These are phyloP conservation scores for Mythimna impura DNA, from an alignment of 2,888 invertebrate species.

Conservation along the genomic window DNA sequence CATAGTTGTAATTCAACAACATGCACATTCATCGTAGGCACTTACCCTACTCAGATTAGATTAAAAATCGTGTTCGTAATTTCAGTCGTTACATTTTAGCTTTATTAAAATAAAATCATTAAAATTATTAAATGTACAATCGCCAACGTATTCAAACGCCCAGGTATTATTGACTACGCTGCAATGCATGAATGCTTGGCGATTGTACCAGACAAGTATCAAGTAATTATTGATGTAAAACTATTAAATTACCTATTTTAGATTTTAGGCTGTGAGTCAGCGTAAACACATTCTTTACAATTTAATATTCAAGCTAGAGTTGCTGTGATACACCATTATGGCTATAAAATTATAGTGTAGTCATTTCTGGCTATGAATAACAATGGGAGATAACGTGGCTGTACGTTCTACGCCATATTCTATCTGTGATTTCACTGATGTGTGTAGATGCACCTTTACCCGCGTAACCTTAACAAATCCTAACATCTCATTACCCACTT, in stretches of 20 bases:
- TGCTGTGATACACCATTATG: constrained; percentile 90
- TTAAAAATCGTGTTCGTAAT: constrained; percentile 83
- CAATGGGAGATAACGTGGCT: constrained; percentile 66
- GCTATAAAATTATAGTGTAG: constrained; percentile 85
- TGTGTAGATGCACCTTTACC: constrained; percentile 78
- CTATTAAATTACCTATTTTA: constrained; percentile 82
- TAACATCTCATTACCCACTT: constrained; percentile 58
- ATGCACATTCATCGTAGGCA: constrained; percentile 76
- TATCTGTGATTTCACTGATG: constrained; percentile 85
- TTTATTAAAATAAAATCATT: constrained; percentile 70
- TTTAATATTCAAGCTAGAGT: constrained; percentile 89
- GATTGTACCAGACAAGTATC: constrained; percentile 75
- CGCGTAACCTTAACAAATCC: constrained; percentile 58
- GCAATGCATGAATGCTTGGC: constrained; percentile 52
- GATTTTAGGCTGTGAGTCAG: constrained; percentile 89
- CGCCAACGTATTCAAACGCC: constrained; percentile 56
- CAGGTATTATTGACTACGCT: constrained; percentile 43
- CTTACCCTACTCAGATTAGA: constrained; percentile 74
- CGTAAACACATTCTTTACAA: constrained; percentile 87
- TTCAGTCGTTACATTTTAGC: constrained; percentile 82
- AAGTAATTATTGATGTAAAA: constrained; percentile 78
- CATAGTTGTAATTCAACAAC: constrained; percentile 75
- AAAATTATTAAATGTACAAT: constrained; percentile 61
- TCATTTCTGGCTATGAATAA: constrained; percentile 81
- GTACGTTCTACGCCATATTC: constrained; percentile 76